These are phyloP conservation scores for Acanthurus lineatus DNA, from an alignment of 2,797 vertebrate species.

Conservation along the genomic window DNA sequence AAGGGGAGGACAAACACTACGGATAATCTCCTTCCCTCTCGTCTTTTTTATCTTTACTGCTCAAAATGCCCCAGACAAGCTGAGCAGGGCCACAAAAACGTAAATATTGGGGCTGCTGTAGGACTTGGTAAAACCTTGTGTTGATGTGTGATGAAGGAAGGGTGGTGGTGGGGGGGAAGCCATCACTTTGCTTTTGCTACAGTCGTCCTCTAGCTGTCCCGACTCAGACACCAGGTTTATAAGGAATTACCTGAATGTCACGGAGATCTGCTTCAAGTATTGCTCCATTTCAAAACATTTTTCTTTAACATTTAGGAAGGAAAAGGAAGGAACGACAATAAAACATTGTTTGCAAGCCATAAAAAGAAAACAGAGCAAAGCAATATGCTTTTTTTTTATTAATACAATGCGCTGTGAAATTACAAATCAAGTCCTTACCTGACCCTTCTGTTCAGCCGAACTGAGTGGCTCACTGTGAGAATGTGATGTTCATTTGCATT, in stretches of 20 bases:
- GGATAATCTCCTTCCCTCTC: constrained; percentile 30
- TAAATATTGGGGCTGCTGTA: constrained; percentile 28
- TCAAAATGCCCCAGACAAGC: constrained; percentile 15
- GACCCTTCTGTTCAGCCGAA: no score
- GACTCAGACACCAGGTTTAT: constrained; percentile 2
- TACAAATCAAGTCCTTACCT: not conserved
- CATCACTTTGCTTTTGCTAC: constrained; percentile 42
- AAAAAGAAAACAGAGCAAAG: not conserved
- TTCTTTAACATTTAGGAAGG: not conserved
- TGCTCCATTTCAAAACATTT: constrained; percentile 25
- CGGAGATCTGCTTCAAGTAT: constrained; percentile 32
- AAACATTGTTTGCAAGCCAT: not conserved
- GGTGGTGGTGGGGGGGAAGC: not conserved
- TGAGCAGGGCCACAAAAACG: constrained; percentile 19
- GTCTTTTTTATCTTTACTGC: not conserved
- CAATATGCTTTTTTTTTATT: not conserved
- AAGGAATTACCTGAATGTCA: constrained; percentile 16
- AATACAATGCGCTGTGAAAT: not conserved
- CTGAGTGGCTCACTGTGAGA: no score
- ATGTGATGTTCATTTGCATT: not conserved
- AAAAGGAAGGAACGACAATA: not conserved
- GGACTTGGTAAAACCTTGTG: constrained; percentile 32
- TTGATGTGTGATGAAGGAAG: constrained; percentile 35
- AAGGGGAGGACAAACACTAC: constrained; percentile 50
- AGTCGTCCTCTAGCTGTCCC: constrained; percentile 36